These are phyloP conservation scores for Ptychodera flava DNA, from an alignment of 35 echinoderm and acorn worm species.

Conservation along the genomic window DNA sequence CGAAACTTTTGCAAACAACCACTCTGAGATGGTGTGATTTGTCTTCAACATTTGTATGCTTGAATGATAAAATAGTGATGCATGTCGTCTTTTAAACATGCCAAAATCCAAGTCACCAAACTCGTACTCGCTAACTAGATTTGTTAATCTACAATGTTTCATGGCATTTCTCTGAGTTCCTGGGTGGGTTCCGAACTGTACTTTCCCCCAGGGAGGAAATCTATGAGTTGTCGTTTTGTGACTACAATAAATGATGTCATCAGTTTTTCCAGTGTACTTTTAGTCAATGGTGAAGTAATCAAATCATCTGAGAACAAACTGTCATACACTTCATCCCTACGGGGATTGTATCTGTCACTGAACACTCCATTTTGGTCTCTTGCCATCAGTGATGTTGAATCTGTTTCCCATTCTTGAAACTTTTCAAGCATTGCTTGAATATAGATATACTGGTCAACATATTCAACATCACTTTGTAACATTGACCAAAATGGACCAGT, in stretches of 20 bases:
- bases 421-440: slow-evolving; percentile 22
- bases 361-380: neutral
- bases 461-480: slow-evolving; percentile 26
- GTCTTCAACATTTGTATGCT: slow-evolving; percentile 20
- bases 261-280: neutral
- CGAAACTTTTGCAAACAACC: neutral
- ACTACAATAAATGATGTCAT: slow-evolving; percentile 21
- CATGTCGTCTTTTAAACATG: slow-evolving; percentile 27
- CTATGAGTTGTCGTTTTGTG: slow-evolving; percentile 5
- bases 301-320: neutral
- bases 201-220: slow-evolving; percentile 31
- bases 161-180: slow-evolving; percentile 19
- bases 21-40: slow-evolving; percentile 26
- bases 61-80: slow-evolving; percentile 17
- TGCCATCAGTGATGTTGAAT: neutral
- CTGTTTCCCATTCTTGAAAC: slow-evolving; percentile 2
- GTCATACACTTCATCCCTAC: neutral
- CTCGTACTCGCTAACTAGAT: slow-evolving; percentile 38
- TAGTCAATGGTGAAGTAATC: neutral
- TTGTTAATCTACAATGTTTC: slow-evolving; percentile 32
- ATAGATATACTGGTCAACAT: slow-evolving; percentile 33
- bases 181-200: slow-evolving; percentile 15
- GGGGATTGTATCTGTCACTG: neutral
- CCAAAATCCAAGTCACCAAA: slow-evolving; percentile 50
- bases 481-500: too few relatives aligned